phyloP scores from a whole-genome alignment of 92 coral and sea anemone species.

The Parazoanthus swiftii region DNA sequence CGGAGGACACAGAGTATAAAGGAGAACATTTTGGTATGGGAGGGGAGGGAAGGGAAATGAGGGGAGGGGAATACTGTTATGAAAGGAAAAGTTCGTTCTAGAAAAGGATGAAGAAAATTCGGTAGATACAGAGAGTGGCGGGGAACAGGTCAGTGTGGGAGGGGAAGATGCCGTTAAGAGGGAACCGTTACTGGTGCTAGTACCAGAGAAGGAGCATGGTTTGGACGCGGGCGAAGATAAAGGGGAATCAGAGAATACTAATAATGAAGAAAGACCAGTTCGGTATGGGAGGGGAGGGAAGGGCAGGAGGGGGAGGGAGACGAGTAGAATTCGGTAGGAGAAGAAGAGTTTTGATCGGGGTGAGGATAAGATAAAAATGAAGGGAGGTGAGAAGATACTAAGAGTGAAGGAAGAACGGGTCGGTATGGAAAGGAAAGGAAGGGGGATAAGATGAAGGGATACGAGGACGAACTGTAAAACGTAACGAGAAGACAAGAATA shows the following conservation, averaged over 20 bases:
- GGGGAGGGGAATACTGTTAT: background rate
- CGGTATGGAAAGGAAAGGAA: background rate
- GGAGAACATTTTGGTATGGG: conserved; percentile 1
- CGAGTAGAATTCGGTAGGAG: conserved; percentile 8
- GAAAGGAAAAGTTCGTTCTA: conserved; percentile 66
- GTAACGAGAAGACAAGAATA: conserved; percentile 61
- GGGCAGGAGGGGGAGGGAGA: too few relatives aligned
- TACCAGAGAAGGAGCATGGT: conserved; percentile 67
- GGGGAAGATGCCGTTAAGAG: background rate
- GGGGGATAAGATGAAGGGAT: conserved; percentile 2
- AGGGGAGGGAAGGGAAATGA: background rate
- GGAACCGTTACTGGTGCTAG: background rate
- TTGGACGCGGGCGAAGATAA: conserved; percentile 82
- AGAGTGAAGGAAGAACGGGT: conserved; percentile 34
- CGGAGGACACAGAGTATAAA: conserved; percentile 70
- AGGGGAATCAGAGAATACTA: conserved; percentile 79
- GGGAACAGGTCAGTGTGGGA: background rate
- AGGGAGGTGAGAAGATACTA: conserved; percentile 77
- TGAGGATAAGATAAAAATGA: conserved; percentile 73
- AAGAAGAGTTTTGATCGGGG: conserved; percentile 67
- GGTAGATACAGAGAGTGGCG: conserved; percentile 32
- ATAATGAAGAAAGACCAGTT: conserved; percentile 26
- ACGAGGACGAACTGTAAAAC: conserved; percentile 42
- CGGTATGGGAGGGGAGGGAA: background rate
- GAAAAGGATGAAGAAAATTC: conserved; percentile 87